Percentiles rank a stretch among this genome's conserved stretches.
These are phyloP conservation scores for Syngnathus acus DNA, from an alignment of 2,797 vertebrate genomes.

Conservation along the genomic window DNA sequence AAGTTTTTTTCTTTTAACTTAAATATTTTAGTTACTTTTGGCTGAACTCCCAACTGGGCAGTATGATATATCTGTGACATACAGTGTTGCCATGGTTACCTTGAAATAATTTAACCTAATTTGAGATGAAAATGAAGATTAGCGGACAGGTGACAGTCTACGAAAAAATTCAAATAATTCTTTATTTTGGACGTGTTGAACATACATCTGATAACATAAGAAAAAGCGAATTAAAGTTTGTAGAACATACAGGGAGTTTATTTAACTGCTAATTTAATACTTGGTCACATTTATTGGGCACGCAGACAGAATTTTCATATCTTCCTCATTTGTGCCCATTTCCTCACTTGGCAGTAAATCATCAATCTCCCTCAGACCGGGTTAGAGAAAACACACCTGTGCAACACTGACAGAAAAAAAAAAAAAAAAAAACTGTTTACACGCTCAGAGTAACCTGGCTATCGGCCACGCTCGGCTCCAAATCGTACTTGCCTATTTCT, in stretches of 20 bases:
- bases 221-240: neutral
- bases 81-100: no score
- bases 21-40: neutral
- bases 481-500: conserved; percentile 30
- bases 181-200: neutral
- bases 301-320: conserved; percentile 5
- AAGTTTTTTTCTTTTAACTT: neutral
- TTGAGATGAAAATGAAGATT: no score
- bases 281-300: neutral
- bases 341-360: conserved; percentile 14
- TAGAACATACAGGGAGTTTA: neutral
- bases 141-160: no score
- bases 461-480: conserved; percentile 19
- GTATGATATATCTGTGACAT: neutral
- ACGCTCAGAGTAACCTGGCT: conserved; percentile 20
- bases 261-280: neutral
- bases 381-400: conserved; percentile 16
- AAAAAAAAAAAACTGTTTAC: conserved; percentile 19
- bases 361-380: conserved; percentile 10
- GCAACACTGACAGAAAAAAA: conserved; percentile 8
- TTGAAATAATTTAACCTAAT: no score
- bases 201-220: neutral
- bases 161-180: neutral
- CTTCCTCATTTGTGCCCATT: conserved; percentile 3
- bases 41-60: neutral